Evolutionary conservation across 2,888 invertebrate genomes (phyloP), one percentile per base, ranked within the genome.

Genomic region (Hypercompe scribonia): DNA sequence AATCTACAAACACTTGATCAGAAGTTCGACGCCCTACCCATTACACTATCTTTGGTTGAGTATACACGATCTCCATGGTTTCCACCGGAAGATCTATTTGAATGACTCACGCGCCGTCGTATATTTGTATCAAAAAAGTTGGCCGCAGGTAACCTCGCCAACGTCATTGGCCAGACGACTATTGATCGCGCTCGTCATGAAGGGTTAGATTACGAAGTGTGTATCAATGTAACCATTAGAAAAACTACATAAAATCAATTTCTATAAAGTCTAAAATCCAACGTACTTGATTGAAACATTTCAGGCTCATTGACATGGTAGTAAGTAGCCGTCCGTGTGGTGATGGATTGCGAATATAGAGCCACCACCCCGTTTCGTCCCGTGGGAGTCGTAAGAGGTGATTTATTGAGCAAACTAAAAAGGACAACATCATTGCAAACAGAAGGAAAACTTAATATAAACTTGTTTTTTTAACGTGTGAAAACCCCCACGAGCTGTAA

Each of bases 111-210:
- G 24, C 54, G 4, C 28, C 24, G n/a, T 18, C 15, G 15, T 70
- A 70, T 46, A 70, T 63, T 63, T 70, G 63, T 63, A 54, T 36
- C 24, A 34, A 39, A 58, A 36, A 68, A 58, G 50, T 65, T 70
- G 70, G 70, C 70, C 70, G 63, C 34, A 46, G 70, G 70, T 70
- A 65, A 70, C 70, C 65, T 64, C 64, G 50, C 36, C 36, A 34
- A 68, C 58, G 58, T 58, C 68, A 58, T 28, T 68, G 28, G 11
- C 18, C 33, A n/a, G 28, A n/a, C 36, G 54, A 36, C n/a, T 36
- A 21, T n/a, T 36, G 21, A 28, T 54, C 36, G 36, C 28, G 3
- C 28, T 68, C 39, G 39, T 68, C 21, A 58, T 68, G 58, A 68
- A 36, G 28, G 34, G 28, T 58, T 50, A 46, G 11, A 50, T 46